Percentiles rank a stretch among this genome's conserved stretches.
These are phyloP conservation scores for Epicauta chinensis DNA, from an alignment of 1,140 invertebrate species.

Conservation along the genomic window DNA sequence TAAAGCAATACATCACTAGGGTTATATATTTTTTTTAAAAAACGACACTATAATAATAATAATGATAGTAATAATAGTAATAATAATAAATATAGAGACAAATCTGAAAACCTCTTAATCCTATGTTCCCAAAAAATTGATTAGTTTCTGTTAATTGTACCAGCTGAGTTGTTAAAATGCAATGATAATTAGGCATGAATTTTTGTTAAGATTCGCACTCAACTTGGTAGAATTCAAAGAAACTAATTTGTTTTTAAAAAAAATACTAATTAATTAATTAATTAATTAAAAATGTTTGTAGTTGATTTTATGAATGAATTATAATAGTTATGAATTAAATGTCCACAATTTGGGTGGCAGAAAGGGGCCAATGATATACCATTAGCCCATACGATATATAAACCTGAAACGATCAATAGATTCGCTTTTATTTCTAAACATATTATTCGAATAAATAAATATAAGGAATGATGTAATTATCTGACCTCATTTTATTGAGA, in stretches of 20 bases:
- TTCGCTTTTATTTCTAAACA: background rate
- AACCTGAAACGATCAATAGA: constrained; percentile 35
- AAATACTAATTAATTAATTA: background rate
- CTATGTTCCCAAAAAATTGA: too few species aligned
- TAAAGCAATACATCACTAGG: too few species aligned
- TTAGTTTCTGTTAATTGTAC: too few species aligned
- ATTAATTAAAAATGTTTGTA: constrained; percentile 14
- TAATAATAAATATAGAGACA: too few species aligned
- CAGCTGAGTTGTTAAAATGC: too few species aligned
- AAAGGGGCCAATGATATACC: constrained; percentile 37
- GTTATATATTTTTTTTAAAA: background rate
- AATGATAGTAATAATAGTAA: too few species aligned
- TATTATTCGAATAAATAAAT: background rate
- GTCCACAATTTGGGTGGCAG: constrained; percentile 40
- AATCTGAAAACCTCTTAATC: too few species aligned
- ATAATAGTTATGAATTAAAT: constrained; percentile 30
- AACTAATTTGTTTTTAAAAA: constrained; percentile 3
- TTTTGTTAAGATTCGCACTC: too few species aligned
- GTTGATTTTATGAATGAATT: constrained; percentile 36
- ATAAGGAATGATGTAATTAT: background rate
- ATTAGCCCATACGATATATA: constrained; percentile 37
- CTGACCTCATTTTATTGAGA: too few species aligned
- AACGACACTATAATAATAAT: background rate
- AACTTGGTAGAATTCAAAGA: background rate
- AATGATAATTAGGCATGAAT: too few species aligned